Percentiles rank a stretch among this genome's conserved stretches.
Evolutionary conservation across 2,797 vertebrate genomes (phyloP).

Genomic region (Apogon hyalosoma): DNA sequence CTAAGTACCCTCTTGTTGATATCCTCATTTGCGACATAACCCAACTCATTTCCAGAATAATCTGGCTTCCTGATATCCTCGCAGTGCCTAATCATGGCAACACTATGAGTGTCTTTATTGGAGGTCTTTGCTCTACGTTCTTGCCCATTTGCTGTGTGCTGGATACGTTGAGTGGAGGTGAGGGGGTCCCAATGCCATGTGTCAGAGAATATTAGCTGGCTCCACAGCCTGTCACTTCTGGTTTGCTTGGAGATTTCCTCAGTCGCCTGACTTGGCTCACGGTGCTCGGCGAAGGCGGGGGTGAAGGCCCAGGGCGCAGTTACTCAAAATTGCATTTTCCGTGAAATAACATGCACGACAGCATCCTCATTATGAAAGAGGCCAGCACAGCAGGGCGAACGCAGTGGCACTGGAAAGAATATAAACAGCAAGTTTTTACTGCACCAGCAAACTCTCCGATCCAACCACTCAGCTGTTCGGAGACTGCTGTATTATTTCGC

Average conservation of each 20-base stretch:
- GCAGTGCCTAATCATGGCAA: conserved; percentile 57
- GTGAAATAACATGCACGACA: conserved; percentile 70
- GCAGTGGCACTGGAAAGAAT: conserved; percentile 37
- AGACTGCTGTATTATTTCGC: not conserved
- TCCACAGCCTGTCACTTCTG: conserved; percentile 80
- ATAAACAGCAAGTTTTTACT: conserved; percentile 50
- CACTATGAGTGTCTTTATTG: conserved; percentile 53
- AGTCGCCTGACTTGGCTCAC: conserved; percentile 45
- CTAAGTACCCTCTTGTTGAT: conserved; percentile 68
- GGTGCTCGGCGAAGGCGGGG: conserved; percentile 20
- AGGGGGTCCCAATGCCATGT: conserved; percentile 77
- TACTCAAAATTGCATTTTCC: conserved; percentile 77
- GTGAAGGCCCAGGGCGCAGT: conserved; percentile 50
- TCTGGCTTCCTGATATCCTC: conserved; percentile 52
- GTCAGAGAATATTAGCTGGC: conserved; percentile 79
- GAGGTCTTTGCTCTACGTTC: conserved; percentile 56
- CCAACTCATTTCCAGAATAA: conserved; percentile 73
- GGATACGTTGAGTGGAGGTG: conserved; percentile 76
- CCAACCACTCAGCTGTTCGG: conserved; percentile 3
- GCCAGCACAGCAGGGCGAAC: conserved; percentile 37
- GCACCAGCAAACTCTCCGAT: conserved; percentile 23
- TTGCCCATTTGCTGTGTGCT: conserved; percentile 65
- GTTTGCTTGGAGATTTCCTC: conserved; percentile 71
- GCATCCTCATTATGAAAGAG: conserved; percentile 69
- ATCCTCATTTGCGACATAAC: conserved; percentile 64